Percentiles rank a stretch among this genome's conserved stretches.
These are phyloP conservation scores for Aphelenchoides fujianensis DNA, from an alignment of 1,140 invertebrate genomes.

Conservation along the genomic window DNA sequence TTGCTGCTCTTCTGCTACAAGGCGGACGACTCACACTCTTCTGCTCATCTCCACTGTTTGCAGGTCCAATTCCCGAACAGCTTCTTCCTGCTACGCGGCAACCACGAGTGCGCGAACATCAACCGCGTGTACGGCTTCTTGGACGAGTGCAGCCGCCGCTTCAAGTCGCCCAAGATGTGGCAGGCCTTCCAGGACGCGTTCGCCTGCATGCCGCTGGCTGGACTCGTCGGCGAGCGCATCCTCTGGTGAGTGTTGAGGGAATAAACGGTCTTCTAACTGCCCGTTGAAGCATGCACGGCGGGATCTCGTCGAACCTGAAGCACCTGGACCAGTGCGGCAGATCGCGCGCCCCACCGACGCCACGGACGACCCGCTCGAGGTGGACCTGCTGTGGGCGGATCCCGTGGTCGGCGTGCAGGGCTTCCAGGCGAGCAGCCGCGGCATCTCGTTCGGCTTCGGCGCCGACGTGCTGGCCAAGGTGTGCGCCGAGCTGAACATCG, in stretches of 20 bases:
- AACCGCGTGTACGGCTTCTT: slow-evolving; percentile 80
- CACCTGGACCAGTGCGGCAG: slow-evolving; percentile 63
- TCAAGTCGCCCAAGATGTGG: slow-evolving; percentile 40
- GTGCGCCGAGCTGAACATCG: slow-evolving; percentile 36
- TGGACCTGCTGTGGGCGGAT: slow-evolving; percentile 93
- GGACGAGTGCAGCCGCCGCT: slow-evolving; percentile 62
- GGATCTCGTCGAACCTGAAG: slow-evolving; percentile 68
- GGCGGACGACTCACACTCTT: slow-evolving; percentile 53
- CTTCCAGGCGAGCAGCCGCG: slow-evolving; percentile 67
- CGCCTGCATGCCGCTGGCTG: slow-evolving; percentile 66
- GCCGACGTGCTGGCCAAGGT: slow-evolving; percentile 29
- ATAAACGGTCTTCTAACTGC: no score
- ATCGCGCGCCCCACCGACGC: slow-evolving; percentile 33
- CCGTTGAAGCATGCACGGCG: slow-evolving; percentile 77
- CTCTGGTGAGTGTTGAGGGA: slow-evolving; percentile 73
- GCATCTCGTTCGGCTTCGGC: slow-evolving; percentile 63
- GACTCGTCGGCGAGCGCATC: slow-evolving; percentile 80
- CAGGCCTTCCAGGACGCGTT: slow-evolving; percentile 65
- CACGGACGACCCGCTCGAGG: slow-evolving; percentile 28
- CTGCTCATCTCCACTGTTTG: slow-evolving; percentile 11
- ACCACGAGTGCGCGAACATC: slow-evolving; percentile 72
- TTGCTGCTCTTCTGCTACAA: slow-evolving; percentile 83
- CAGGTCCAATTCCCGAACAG: slow-evolving; percentile 88
- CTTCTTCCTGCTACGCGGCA: slow-evolving; percentile 80
- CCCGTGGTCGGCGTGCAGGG: slow-evolving; percentile 68